A percentile compares a stretch with the other conserved stretches of the same genome.
Conservation (phyloP, 2,113 vertebrate genomes). For the Chiloscyllium plagiosum region DNA sequence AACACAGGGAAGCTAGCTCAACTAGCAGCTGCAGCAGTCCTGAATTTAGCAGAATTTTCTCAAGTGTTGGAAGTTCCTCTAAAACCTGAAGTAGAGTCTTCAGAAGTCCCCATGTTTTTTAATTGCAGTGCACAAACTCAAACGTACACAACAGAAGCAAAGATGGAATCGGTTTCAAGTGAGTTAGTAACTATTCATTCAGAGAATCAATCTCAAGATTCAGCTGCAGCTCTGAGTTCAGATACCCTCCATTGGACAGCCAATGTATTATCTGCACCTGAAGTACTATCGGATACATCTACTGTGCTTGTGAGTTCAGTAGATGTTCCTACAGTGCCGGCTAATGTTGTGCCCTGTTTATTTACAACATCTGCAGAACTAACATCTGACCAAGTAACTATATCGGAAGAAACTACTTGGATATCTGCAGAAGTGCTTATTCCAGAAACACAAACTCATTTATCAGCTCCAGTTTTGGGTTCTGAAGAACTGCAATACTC, state of each 20-base stretch:
- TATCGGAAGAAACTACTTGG: slow-evolving; percentile 27
- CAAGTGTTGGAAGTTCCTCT: slow-evolving; percentile 24
- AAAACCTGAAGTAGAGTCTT: background rate
- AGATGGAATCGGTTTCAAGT: background rate
- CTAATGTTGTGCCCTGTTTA: slow-evolving; percentile 6
- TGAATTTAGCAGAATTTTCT: slow-evolving; percentile 19
- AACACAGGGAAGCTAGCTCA: slow-evolving; percentile 2
- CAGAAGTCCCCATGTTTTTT: background rate
- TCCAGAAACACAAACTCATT: background rate
- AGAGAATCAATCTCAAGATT: slow-evolving; percentile 13
- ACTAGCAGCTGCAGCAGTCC: slow-evolving; percentile 21
- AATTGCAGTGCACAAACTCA: slow-evolving; percentile 15
- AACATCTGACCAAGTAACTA: background rate
- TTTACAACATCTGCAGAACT: slow-evolving; percentile 6
- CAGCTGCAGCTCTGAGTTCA: slow-evolving; percentile 2
- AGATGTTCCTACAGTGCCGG: background rate
- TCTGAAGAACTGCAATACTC: slow-evolving; percentile 16
- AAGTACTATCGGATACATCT: slow-evolving; percentile 13
- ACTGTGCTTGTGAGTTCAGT: background rate
- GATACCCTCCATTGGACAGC: background rate
- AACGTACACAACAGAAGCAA: background rate
- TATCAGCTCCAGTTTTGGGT: no score
- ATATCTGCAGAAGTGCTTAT: slow-evolving; percentile 30
- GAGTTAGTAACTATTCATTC: background rate
- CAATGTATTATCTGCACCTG: background rate